Conservation (phyloP, 2,113 vertebrate species). For the Lepus europaeus region DNA sequence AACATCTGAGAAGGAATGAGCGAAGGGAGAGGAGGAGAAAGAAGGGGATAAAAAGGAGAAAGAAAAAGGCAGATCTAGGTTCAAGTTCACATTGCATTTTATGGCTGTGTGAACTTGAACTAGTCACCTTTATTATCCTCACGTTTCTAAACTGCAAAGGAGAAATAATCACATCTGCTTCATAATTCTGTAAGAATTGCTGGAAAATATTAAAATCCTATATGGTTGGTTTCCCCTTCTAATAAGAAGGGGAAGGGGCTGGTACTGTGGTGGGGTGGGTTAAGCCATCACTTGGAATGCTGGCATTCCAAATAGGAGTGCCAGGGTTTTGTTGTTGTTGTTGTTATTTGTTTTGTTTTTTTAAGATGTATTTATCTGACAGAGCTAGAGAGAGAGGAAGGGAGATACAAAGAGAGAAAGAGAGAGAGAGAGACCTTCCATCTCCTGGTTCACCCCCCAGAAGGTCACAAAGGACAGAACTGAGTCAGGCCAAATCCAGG, state of each 20-base stretch:
- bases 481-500: too few relatives aligned
- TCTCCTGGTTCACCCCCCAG: too few relatives aligned
- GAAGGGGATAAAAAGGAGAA: background rate
- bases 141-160: background rate
- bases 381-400: too few relatives aligned
- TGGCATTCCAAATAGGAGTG: too few relatives aligned
- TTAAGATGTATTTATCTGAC: too few relatives aligned
- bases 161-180: background rate
- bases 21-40: background rate
- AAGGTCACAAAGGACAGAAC: too few relatives aligned
- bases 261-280: too few relatives aligned
- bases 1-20: background rate
- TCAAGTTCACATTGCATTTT: background rate
- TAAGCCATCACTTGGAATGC: too few relatives aligned
- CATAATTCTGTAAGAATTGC: background rate
- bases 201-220: background rate
- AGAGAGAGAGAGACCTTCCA: too few relatives aligned
- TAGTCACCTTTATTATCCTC: background rate
- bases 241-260: background rate
- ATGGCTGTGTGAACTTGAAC: background rate
- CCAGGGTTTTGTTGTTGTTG: too few relatives aligned
- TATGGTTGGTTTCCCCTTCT: background rate
- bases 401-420: too few relatives aligned
- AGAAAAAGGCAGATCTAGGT: background rate
- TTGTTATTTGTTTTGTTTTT: too few relatives aligned